Base-by-base conservation (phyloP, 2,888 invertebrate species). In the Lasioglossum morio region DNA sequence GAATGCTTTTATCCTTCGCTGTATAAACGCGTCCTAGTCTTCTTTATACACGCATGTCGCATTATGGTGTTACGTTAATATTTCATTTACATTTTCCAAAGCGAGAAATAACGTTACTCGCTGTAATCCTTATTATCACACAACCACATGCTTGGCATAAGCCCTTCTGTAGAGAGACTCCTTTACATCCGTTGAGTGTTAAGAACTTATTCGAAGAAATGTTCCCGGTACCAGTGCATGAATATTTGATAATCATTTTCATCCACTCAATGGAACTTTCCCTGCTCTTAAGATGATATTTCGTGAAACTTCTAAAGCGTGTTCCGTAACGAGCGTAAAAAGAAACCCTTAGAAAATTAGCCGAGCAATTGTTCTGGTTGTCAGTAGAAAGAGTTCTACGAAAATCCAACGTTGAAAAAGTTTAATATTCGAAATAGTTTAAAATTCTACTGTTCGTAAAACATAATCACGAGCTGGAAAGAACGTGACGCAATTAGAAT, bases 1-100 rank as follows among this genome's bases (percentile, higher is more conserved):
- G 63, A 63, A 63, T 63, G 63, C 63, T 63, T 30, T 63, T 16
- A 63, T 63, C 16, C 30, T 16, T 63, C 63, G 63, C 30, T 63
- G 63, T 63, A 69, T 37, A 69, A 69, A 69, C 66, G 66, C 66
- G 34, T 19, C 23, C 34, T 69, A 23, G 34, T 37, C 66, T 19
- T 30, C 66, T 34, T 69, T 23, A 30, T 23, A 69, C 66, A 10
- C 34, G 34, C 4, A 23, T 34, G 34, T 34, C 34, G 66, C 46
- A 27, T 27, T 27, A 72, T n/a, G n/a, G n/a, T 69, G 66, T 69
- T 34, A 69, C 66, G 34, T 69, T 69, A 69, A 69, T 69, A 69
- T 69, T 69, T 69, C 30, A 69, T 69, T 69, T 69, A 69, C 34
- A 69, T 69, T 34, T 69, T 69, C 34, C 66, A 69, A 69, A 69